Evolutionary conservation across 1,140 invertebrate species (phyloP), one percentile per base, ranked within the genome.

Genomic region (Pantala flavescens): DNA sequence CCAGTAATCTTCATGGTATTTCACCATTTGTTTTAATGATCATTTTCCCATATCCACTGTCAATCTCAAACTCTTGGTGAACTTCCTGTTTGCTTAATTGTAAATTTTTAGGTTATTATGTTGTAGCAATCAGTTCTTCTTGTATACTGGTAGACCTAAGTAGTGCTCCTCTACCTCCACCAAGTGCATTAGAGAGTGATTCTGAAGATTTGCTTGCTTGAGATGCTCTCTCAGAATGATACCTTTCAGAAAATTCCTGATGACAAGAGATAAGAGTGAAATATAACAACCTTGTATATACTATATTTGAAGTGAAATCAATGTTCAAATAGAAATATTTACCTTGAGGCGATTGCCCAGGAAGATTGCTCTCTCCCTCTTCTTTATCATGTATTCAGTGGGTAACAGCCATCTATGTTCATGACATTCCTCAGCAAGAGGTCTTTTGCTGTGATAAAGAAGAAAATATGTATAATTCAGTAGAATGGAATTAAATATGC

Each of bases 371-470:
- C 93, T 85, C 82, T 98, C 94, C 49, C 96, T 86, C 80, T 95
- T 95, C 83, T 93, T 95, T 73, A 95, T 91, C 90, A 98, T 96
- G 80, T 90, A 94, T 81, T 98, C 95, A 2, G 91, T 91, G 5
- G 93, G 90, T 76, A 93, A 86, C 21, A 99, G 84, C 96, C 97
- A 99, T 81, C 95, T 91, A 82, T 98, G 94, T 80, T 98, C 95
- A 79, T 95, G 88, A 79, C 95, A 97, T 83, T 98, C 96, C 79
- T 98, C 96, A 0, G 93, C 90, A 70, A 91, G 89, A 73, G 97
- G 94, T 81, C 97, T 86, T 88, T 98, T 97, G 77, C 95, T 97
- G 78, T 72, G 86, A 85, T 75, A 78, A 80, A 77, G 75, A 79
- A 78, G 76, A 78, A 74, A 23, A 76, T 77, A 63, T 3, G n/a